Base-by-base conservation (phyloP, 2,113 vertebrate genomes). In the Microcebus lehilahytsara region DNA sequence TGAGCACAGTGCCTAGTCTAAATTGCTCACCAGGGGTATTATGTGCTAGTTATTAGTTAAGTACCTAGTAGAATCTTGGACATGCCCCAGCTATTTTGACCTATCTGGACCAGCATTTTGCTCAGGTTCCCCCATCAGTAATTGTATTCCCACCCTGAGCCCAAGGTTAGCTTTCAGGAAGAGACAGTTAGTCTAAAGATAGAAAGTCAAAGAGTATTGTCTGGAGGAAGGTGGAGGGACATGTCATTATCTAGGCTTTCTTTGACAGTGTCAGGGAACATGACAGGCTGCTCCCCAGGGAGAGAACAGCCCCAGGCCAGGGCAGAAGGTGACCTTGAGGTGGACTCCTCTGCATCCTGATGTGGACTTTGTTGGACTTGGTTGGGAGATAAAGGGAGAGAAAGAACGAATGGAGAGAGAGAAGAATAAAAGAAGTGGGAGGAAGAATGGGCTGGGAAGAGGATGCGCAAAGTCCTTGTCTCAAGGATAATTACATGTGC, bases 151-250 rank as follows among this genome's bases (percentile, higher is more conserved):
- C 49, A 93, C 60, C 40, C 81, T 67, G 69, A 84, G 58, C 62
- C 71, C 78, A 89, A 83, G 81, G 92, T 96, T 78, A 95, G 89
- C 67, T 97, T 95, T 95, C 22, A 97, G 87, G 87, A 96, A 91
- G 46, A 97, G 77, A 89, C 64, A 37, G 77, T 58, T 93, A 66
- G 89, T 97, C 95, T 97, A 97, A 97, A 98, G 96, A 97, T 96
- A 94, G 94, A 97, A 91, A 96, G 87, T 91, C 85, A 96, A 96
- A 86, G 90, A 96, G 34, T 92, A 74, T 91, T 79, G 42, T 97
- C 84, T 96, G 80, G 89, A 96, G 90, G 80, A 92, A 97, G 84
- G 93, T 62, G 49, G 84, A 93, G 74, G 86, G 30, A 90, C 96
- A 64, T 85, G 80, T 53, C 86, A 51, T 89, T 89, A 69, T 89